These are phyloP conservation scores for Pheosia tremula DNA, from an alignment of 2,888 invertebrate genomes.

Conservation along the genomic window DNA sequence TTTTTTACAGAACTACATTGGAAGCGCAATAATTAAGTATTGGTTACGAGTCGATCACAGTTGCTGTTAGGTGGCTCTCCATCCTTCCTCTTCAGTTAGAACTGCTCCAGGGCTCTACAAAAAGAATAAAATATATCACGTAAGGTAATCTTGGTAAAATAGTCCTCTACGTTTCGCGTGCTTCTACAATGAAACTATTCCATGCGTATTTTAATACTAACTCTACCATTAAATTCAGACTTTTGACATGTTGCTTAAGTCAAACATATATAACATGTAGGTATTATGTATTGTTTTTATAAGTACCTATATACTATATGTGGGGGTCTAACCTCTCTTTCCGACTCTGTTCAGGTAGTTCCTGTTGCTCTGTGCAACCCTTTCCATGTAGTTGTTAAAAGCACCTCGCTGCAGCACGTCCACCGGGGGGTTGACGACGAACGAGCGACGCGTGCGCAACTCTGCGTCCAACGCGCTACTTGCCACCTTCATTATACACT, in stretches of 20 bases:
- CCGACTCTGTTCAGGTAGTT: conserved; percentile 66
- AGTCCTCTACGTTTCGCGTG: conserved; percentile 9
- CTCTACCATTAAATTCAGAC: not conserved
- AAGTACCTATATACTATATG: not conserved
- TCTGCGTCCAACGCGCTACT: conserved; percentile 40
- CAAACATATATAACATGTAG: not conserved
- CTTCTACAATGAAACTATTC: not conserved
- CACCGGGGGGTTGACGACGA: conserved; percentile 70
- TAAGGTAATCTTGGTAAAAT: no score
- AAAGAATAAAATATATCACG: conserved; percentile 19
- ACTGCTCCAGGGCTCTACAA: conserved; percentile 43
- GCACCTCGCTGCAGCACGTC: conserved; percentile 64
- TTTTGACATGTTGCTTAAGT: not conserved
- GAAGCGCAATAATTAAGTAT: conserved; percentile 29
- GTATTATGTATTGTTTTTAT: not conserved
- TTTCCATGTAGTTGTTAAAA: conserved; percentile 58
- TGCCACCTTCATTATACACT: conserved; percentile 58
- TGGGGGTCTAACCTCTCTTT: conserved; percentile 66
- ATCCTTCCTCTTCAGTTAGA: conserved; percentile 36
- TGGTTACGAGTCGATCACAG: conserved; percentile 33
- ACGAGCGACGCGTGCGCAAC: conserved; percentile 59
- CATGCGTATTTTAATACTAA: not conserved
- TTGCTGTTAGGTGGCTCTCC: conserved; percentile 23
- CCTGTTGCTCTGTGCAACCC: conserved; percentile 64
- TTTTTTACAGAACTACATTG: conserved; percentile 30